phyloP scores from a whole-genome alignment of 2,113 vertebrate species.

The Otocyon megalotis region DNA sequence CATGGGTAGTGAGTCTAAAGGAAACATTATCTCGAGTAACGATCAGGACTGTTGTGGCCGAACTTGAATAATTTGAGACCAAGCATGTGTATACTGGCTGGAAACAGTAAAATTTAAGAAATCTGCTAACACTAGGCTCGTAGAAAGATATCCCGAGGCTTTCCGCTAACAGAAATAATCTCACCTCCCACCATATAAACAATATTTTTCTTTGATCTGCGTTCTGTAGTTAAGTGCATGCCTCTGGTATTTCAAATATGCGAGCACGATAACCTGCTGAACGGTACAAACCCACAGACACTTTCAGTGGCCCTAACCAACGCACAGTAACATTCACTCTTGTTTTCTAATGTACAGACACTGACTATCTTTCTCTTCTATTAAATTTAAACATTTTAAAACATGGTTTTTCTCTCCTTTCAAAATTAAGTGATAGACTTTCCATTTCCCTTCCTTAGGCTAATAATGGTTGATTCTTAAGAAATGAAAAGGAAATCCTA shows the following conservation, averaged over 20 bases:
- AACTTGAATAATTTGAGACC: constrained; percentile 56
- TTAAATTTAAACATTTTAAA: constrained; percentile 21
- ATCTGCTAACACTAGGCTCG: not conserved
- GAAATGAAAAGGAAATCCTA: constrained; percentile 27
- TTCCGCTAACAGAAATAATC: not conserved
- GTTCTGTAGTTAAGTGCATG: constrained; percentile 1
- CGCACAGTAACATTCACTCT: not conserved
- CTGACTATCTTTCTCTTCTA: not conserved
- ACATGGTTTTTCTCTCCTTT: not conserved
- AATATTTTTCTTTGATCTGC: constrained; percentile 46
- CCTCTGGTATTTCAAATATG: constrained; percentile 2
- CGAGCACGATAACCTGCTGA: not conserved
- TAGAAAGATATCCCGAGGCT: constrained; percentile 49
- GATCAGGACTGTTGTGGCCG: not conserved
- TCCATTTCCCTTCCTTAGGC: not conserved
- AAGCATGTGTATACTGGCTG: not conserved
- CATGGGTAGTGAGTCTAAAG: not conserved
- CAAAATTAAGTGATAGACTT: not conserved
- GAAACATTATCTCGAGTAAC: not conserved
- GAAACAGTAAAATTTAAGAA: constrained; percentile 43
- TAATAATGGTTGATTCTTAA: not conserved
- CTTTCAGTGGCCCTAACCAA: not conserved
- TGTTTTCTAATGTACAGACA: not conserved
- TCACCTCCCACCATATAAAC: constrained; percentile 26
- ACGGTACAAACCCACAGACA: not conserved